Conservation (phyloP, 1,140 invertebrate species). For the Eupristina koningsbergeri region DNA sequence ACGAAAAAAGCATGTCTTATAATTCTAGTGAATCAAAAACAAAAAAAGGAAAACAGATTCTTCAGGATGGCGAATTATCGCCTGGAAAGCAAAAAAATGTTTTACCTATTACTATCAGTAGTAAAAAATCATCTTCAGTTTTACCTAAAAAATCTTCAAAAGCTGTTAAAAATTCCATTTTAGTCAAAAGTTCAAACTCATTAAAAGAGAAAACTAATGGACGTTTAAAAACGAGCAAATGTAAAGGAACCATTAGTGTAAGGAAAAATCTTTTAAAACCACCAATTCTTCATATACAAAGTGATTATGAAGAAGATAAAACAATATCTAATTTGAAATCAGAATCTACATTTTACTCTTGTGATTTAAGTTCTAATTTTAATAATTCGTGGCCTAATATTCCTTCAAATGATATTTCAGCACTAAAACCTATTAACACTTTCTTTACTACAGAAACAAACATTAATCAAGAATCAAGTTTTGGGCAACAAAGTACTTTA, state of each 20-base stretch:
- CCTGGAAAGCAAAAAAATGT: neutral
- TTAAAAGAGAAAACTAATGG: slow-evolving; percentile 8
- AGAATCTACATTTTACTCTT: neutral
- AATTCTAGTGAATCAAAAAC: neutral
- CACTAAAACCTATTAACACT: slow-evolving; percentile 2
- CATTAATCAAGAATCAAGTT: slow-evolving; percentile 9
- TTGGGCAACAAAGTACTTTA: slow-evolving; percentile 45
- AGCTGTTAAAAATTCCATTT: neutral
- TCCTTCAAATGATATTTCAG: slow-evolving; percentile 17
- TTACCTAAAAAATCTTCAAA: neutral
- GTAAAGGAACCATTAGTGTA: slow-evolving; percentile 1
- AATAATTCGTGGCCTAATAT: slow-evolving; percentile 40
- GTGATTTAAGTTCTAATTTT: slow-evolving; percentile 15
- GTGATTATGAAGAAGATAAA: slow-evolving; percentile 34
- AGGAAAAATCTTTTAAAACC: slow-evolving; percentile 43
- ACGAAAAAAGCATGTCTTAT: slow-evolving; percentile 45
- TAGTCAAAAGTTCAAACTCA: slow-evolving; percentile 7
- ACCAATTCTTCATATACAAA: slow-evolving; percentile 44
- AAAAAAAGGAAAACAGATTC: neutral
- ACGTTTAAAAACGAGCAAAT: slow-evolving; percentile 32
- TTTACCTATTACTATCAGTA: neutral
- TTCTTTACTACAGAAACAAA: slow-evolving; percentile 31
- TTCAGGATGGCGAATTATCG: slow-evolving; percentile 4
- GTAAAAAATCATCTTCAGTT: neutral
- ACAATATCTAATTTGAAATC: neutral